A percentile compares a stretch with the other conserved stretches of the same genome.
Conservation (phyloP, 2,797 vertebrate genomes). For the Acanthornis magna region DNA sequence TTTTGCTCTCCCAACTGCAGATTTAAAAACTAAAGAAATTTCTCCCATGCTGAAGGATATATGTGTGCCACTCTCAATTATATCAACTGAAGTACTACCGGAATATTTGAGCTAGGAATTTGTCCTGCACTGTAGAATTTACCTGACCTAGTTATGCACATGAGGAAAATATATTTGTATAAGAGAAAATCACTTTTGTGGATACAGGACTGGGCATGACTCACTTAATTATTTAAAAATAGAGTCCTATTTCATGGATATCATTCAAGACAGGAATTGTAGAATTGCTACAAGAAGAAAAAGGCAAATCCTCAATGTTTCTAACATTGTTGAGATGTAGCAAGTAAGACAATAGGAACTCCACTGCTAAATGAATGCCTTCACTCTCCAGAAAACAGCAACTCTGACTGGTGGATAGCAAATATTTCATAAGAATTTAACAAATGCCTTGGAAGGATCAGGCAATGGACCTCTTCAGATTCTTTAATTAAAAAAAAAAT, state of each 20-base stretch:
- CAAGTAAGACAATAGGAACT: not conserved
- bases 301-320: not conserved
- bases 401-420: not conserved
- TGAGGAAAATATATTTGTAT: not conserved
- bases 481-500: not conserved
- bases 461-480: not conserved
- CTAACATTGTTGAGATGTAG: not conserved
- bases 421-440: not conserved
- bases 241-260: not conserved
- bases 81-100: not conserved
- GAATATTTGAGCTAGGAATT: not conserved
- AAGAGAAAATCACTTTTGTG: not conserved
- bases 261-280: not conserved
- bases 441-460: not conserved
- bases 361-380: not conserved
- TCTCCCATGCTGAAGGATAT: not conserved
- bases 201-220: not conserved
- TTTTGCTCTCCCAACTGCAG: not conserved
- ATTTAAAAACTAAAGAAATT: not conserved
- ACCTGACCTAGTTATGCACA: not conserved
- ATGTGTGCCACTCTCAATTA: not conserved
- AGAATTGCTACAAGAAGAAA: not conserved
- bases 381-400: not conserved
- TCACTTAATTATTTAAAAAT: not conserved
- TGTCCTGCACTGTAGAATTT: not conserved